These are phyloP conservation scores for Portevinia maculata DNA, from an alignment of 2,888 invertebrate genomes.

Conservation along the genomic window DNA sequence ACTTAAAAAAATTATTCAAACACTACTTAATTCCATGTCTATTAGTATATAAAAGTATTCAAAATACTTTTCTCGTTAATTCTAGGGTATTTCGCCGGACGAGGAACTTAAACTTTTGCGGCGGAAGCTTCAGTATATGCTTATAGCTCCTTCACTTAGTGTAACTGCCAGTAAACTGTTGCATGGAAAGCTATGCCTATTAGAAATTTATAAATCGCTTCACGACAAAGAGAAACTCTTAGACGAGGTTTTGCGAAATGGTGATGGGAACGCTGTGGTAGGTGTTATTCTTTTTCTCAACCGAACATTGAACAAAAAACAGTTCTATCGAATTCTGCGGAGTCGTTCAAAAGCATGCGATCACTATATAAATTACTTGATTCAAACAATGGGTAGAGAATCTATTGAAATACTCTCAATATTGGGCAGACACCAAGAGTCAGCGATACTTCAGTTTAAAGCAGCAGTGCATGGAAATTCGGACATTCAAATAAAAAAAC, in stretches of 20 bases:
- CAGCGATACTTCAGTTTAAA: slow-evolving; percentile 84
- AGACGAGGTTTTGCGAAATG: slow-evolving; percentile 87
- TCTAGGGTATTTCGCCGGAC: slow-evolving; percentile 81
- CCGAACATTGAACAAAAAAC: slow-evolving; percentile 88
- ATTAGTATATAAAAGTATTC: background rate
- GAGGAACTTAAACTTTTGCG: slow-evolving; percentile 82
- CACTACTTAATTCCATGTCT: background rate
- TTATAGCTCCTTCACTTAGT: slow-evolving; percentile 79
- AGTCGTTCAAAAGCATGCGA: slow-evolving; percentile 88
- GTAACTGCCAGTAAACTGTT: slow-evolving; percentile 81
- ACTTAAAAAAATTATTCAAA: too few species aligned
- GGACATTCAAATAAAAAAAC: slow-evolving; percentile 79
- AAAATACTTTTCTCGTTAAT: background rate
- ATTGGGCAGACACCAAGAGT: slow-evolving; percentile 87
- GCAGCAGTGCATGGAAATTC: slow-evolving; percentile 78
- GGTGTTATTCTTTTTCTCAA: slow-evolving; percentile 88
- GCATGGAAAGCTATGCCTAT: slow-evolving; percentile 84
- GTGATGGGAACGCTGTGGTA: slow-evolving; percentile 90
- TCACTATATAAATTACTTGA: slow-evolving; percentile 90
- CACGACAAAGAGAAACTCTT: slow-evolving; percentile 88
- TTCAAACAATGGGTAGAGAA: slow-evolving; percentile 87
- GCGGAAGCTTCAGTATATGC: slow-evolving; percentile 75
- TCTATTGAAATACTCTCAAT: slow-evolving; percentile 89
- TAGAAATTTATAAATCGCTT: slow-evolving; percentile 85
- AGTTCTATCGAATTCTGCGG: slow-evolving; percentile 88